A percentile compares a stretch with the other conserved stretches of the same genome.
phyloP scores from a whole-genome alignment of 2,113 vertebrate genomes.

The Excalfactoria chinensis region DNA sequence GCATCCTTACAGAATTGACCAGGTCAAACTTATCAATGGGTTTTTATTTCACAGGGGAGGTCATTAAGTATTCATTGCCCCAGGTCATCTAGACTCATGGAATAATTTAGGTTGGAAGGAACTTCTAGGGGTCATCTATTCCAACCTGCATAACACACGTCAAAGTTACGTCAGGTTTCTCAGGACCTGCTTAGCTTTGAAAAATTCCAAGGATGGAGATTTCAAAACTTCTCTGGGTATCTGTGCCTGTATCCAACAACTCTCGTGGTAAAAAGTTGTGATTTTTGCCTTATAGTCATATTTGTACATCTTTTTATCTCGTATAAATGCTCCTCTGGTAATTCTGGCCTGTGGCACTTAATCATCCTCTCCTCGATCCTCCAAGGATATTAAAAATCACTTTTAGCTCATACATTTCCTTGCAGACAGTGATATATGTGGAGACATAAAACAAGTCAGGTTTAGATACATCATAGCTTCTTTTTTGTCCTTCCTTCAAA shows the following conservation, averaged over 20 bases:
- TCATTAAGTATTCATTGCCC: constrained; percentile 70
- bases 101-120: constrained; percentile 70
- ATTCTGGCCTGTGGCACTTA: background rate
- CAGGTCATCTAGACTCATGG: constrained; percentile 62
- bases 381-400: background rate
- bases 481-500: background rate
- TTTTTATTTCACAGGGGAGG: constrained; percentile 64
- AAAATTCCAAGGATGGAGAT: background rate
- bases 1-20: constrained; percentile 47
- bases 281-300: background rate
- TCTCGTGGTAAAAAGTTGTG: background rate
- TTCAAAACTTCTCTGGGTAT: background rate
- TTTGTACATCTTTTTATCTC: background rate
- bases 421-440: background rate
- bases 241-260: background rate
- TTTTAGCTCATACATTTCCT: background rate
- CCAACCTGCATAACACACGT: background rate
- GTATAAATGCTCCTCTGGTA: background rate
- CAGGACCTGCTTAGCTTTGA: background rate
- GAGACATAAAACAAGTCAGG: background rate
- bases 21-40: constrained; percentile 73
- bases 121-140: constrained; percentile 53
- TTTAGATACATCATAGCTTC: background rate
- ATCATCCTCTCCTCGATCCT: background rate
- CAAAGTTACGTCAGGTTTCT: background rate